Percentiles rank a stretch among this genome's conserved stretches.
These are phyloP conservation scores for Anorthoa munda DNA, from an alignment of 2,888 invertebrate species.

Conservation along the genomic window DNA sequence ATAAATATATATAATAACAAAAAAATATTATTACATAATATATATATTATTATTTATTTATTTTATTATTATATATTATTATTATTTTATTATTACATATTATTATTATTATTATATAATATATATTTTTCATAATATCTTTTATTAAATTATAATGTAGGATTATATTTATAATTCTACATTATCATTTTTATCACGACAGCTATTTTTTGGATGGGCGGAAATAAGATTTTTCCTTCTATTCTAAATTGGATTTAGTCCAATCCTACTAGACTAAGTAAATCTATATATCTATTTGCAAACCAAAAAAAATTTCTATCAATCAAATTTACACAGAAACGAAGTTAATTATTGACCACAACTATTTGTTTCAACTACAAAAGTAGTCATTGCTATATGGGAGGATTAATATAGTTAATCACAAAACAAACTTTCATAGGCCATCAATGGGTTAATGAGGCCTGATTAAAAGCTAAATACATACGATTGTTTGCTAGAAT, in stretches of 20 bases:
- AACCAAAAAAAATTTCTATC: background rate
- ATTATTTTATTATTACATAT: no score
- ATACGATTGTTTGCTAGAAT: constrained; percentile 5
- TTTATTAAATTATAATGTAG: no score
- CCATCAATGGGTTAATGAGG: constrained; percentile 21
- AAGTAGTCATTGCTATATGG: constrained; percentile 5
- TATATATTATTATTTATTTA: no score
- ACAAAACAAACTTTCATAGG: constrained; percentile 20
- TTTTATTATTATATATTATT: no score
- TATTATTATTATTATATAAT: no score
- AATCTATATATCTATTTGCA: background rate
- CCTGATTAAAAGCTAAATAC: constrained; percentile 35
- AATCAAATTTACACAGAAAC: background rate
- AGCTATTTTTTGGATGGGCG: background rate
- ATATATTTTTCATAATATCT: no score
- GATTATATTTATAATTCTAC: no score
- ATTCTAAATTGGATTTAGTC: background rate
- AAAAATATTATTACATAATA: no score
- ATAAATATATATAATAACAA: no score
- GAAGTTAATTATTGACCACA: constrained; percentile 2
- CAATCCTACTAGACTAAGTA: background rate
- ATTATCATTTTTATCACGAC: background rate
- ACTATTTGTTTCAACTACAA: constrained; percentile 16
- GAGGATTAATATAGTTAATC: constrained; percentile 14
- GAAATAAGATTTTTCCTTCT: background rate